These are phyloP conservation scores for Cottus gobio DNA, from an alignment of 2,113 vertebrate species.

Conservation along the genomic window DNA sequence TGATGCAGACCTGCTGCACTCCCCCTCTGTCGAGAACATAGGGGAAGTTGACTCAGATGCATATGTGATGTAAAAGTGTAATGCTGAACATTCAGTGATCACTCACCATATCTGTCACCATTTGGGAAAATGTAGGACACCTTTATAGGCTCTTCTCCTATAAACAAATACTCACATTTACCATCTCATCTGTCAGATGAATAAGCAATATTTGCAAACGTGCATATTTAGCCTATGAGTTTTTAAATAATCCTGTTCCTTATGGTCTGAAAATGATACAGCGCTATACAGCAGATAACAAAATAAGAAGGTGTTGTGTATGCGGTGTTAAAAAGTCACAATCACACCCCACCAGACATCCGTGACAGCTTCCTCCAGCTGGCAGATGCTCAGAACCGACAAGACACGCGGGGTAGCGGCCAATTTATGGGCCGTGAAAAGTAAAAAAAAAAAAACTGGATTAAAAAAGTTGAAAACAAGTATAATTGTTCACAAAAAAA, in stretches of 20 bases:
- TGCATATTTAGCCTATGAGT: background rate
- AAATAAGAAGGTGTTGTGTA: background rate
- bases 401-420: slow-evolving; percentile 4
- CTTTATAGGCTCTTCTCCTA: slow-evolving; percentile 64
- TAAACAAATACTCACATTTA: slow-evolving; percentile 51
- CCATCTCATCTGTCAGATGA: background rate
- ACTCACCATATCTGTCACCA: slow-evolving; percentile 86
- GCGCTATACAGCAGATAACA: background rate
- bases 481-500: background rate
- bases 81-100: background rate
- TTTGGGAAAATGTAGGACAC: slow-evolving; percentile 84
- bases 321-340: background rate
- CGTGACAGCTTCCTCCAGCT: slow-evolving; percentile 40
- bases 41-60: background rate
- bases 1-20: slow-evolving; percentile 76
- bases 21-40: slow-evolving; percentile 77
- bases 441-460: background rate
- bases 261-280: slow-evolving; percentile 22
- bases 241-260: background rate
- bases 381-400: slow-evolving; percentile 32
- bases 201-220: background rate
- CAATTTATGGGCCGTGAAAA: slow-evolving; percentile 10
- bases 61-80: background rate
- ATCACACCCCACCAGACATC: slow-evolving; percentile 68
- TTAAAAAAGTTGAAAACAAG: slow-evolving; percentile 3